Base-by-base conservation (phyloP, 2,888 invertebrate species). In the Campopleginae sp. region DNA sequence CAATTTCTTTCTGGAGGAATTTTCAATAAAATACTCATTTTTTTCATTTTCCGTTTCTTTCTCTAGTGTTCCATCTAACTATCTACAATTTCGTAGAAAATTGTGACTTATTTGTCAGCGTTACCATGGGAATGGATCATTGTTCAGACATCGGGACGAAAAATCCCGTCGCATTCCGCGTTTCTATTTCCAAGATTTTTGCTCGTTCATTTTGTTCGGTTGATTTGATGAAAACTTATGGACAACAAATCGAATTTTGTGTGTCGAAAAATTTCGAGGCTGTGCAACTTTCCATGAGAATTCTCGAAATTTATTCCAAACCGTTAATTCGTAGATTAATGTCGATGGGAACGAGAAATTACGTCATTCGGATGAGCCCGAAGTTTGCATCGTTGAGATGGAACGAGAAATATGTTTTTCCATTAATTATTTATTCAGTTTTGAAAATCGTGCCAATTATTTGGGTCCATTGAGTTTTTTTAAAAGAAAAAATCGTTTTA, bases 31-130 rank as follows among this genome's bases (percentile, higher is more conserved):
- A 71, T 51, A 82, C 58, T 5, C 61, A 74, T 33, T 44, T 65
- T 6, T 65, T 14, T 38, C 63, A 54, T 75, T 42, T 48, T 44
- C 19, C 27, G 65, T 27, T 19, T 19, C 3, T 14, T 44, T 38
- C 19, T 38, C 31, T 66, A 23, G n/a, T 61, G 44, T 71, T 75
- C 42, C 10, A 72, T 71, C 71, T 71, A 58, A 58, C 66, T 82
- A 82, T 82, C 80, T 82, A 79, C 72, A 63, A 68, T 77, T 80
- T 68, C 77, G 71, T 85, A 85, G 80, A 82, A 85, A 84, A 77
- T 82, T 76, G 65, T 66, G 71, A 58, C 58, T 68, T 82, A 75
- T 33, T 74, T 27, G 38, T 38, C 7, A 51, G 77, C 82, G 58
- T 80, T 63, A 82, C 66, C 82, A 80, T 82, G 76, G 85, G 85